These are phyloP conservation scores for Latrodectus geometricus DNA, from an alignment of 1,140 invertebrate genomes.

Conservation along the genomic window DNA sequence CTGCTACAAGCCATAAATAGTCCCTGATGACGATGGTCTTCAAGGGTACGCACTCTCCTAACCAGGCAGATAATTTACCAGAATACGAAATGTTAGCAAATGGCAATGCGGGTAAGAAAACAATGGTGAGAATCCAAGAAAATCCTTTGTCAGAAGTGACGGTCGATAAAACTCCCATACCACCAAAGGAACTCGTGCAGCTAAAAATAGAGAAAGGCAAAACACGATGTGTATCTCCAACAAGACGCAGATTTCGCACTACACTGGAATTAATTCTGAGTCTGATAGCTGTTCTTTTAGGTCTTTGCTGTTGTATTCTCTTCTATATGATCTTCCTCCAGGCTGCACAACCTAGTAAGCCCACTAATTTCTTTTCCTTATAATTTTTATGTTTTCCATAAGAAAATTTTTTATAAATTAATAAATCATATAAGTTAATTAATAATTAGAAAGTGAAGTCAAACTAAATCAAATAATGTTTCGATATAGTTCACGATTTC, in stretches of 20 bases:
- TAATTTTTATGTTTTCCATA: too few relatives aligned
- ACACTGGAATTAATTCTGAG: constrained; percentile 38
- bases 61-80: constrained; percentile 27
- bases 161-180: constrained; percentile 14
- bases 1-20: too few relatives aligned
- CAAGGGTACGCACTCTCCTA: constrained; percentile 14
- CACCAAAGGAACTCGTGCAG: background rate
- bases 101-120: constrained; percentile 36
- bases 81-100: constrained; percentile 58
- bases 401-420: too few relatives aligned
- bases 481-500: too few relatives aligned
- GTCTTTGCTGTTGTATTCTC: constrained; percentile 27
- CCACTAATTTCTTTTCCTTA: background rate
- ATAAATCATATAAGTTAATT: too few relatives aligned
- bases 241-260: constrained; percentile 16
- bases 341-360: constrained; percentile 29
- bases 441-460: too few relatives aligned
- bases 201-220: constrained; percentile 36
- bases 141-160: constrained; percentile 39
- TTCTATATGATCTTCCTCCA: constrained; percentile 51
- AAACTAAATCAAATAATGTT: too few relatives aligned
- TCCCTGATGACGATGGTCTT: constrained; percentile 36
- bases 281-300: constrained; percentile 7
- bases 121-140: constrained; percentile 38
- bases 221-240: background rate